Evolutionary conservation across 2,888 invertebrate species (phyloP), one percentile per base, ranked within the genome.

Genomic region (Mesochorus sp.): DNA sequence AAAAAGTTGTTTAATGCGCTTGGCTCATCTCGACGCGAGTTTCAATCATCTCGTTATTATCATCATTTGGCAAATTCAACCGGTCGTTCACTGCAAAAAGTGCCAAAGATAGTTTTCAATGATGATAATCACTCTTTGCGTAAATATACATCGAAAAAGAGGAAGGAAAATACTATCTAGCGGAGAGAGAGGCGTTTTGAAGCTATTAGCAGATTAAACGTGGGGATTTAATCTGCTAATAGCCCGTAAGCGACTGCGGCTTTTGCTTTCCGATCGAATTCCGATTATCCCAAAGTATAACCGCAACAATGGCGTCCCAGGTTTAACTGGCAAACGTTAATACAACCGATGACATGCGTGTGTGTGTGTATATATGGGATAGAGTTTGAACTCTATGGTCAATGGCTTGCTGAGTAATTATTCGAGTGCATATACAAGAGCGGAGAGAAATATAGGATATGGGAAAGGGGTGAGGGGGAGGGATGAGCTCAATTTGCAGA

Each of bases 1-100:
- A 87, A 86, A 88, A 84, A 84, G n/a, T 88, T 87, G 87, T 88
- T 88, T 88, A 88, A 88, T 88, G 86, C 83, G 86, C 86, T 87
- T 87, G 82, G 80, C 64, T 72, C 75, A 53, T 47, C 10, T n/a
- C n/a, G 76, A 44, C 59, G 53, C 14, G 44, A 51, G 17, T n/a
- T 37, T 44, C 28, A 42, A 49, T 31, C 44, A 37, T 57, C 21
- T 31, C 8, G n/a, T 37, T 19, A 31, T 47, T 6, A 62, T 49
- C 34, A 21, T 19, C 12, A 3, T 59, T 28, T 19, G 3, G 26
- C n/a, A n/a, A n/a, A n/a, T 28, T 37, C 8, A 31, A 12, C 5
- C 28, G 14, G 19, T n/a, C 3, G 34, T 31, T 19, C 12, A n/a
- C 14, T 10, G 10, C 4, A 53, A 53, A 67, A 53, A 12, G 3